Base-by-base conservation (phyloP, 35 echinoderm and acorn worm species). In the Heliocidaris erythrogramma region DNA sequence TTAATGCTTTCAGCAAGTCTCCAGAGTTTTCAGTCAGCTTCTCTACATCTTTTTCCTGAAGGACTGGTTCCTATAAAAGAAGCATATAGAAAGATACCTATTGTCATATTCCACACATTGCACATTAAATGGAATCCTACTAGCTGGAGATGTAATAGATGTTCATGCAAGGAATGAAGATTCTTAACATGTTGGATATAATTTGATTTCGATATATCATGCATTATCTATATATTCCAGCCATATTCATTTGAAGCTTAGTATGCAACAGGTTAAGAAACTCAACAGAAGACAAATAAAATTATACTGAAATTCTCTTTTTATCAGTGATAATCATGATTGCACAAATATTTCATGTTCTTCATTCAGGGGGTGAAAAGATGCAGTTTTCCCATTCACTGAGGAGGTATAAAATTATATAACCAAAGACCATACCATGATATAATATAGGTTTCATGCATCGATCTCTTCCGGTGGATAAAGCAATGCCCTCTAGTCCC, bases 61-160 rank as follows among this genome's bases (percentile, higher is more conserved):
- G 47, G 32, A 97, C 78, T 9, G 97, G 97, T 88, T 97, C 94
- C 97, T 97, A 86, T 9, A 96, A 48, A n/a, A 48, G 24, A 93
- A 48, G 89, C 8, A 93, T 95, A 11, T 31, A 86, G 47, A 96
- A 35, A 14, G 32, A 35, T 4, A 27, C 9, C 12, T 87, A 87
- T 30, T 87, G 14, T 17, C 3, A 14, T 11, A 42, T 48, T 31
- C 47, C 47, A 48, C 12, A 35, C 18, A 14, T 47, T 89, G 17
- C 31, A 32, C 4, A 89, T 2, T 7, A 42, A 47, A 89, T 13
- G 14, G 5, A 56, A 13, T 56, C 14, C 52, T 56, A 56, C 2
- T 56, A 56, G 10, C 11, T n/a, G n/a, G n/a, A 14, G 10, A 56
- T 56, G 52, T 14, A 10, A 56, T 56, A 56, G 52, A 56, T 56